These are phyloP conservation scores for Propithecus perrieri DNA, from an alignment of 2,797 vertebrate genomes.

Conservation along the genomic window DNA sequence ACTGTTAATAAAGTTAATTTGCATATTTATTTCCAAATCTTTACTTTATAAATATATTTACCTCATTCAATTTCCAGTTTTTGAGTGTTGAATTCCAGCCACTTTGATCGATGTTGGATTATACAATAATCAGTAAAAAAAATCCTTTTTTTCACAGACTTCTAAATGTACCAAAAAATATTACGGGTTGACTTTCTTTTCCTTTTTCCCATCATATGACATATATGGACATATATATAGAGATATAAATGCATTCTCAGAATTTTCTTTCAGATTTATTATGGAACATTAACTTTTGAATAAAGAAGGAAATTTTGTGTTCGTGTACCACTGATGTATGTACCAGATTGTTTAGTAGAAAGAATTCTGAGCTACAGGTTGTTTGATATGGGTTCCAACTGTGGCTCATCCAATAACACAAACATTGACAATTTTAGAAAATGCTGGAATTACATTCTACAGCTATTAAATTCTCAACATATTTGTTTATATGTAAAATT, in stretches of 20 bases:
- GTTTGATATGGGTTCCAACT: background rate
- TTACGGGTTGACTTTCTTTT: background rate
- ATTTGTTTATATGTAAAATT: background rate
- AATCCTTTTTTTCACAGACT: background rate
- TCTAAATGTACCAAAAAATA: background rate
- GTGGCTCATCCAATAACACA: background rate
- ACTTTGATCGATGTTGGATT: background rate
- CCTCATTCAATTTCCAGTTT: background rate
- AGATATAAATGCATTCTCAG: background rate
- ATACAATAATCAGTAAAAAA: background rate
- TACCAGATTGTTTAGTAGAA: background rate
- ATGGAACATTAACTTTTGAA: background rate
- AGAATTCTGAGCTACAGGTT: background rate
- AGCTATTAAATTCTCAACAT: background rate
- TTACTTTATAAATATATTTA: background rate
- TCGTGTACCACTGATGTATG: background rate
- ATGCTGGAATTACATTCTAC: background rate
- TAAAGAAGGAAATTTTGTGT: background rate
- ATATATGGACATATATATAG: background rate
- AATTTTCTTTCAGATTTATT: background rate
- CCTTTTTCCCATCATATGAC: background rate
- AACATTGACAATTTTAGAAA: background rate
- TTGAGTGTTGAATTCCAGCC: background rate
- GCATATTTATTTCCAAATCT: background rate
- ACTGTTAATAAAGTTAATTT: background rate